Percentiles rank a stretch among this genome's conserved stretches.
These are phyloP conservation scores for Bombus sylvicola DNA, from an alignment of 1,140 invertebrate species.

Conservation along the genomic window DNA sequence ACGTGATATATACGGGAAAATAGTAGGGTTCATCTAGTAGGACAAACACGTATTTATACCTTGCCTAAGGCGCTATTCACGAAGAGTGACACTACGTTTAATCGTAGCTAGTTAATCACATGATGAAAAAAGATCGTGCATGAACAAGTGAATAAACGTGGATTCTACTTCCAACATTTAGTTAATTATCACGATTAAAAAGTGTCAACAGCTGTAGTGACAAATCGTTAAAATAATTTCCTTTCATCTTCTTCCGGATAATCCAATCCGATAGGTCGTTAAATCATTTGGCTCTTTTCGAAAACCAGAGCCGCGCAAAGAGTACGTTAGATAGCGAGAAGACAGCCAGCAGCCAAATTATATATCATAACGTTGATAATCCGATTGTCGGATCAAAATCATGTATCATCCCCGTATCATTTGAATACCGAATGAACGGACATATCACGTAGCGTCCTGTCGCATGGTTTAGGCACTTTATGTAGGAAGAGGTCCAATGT, in stretches of 20 bases:
- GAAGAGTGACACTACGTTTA: not conserved
- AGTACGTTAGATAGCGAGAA: not conserved
- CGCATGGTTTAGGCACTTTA: slow-evolving; percentile 57
- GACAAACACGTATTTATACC: not conserved
- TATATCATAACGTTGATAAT: slow-evolving; percentile 49
- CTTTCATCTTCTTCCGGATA: no score
- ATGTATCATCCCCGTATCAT: slow-evolving; percentile 42
- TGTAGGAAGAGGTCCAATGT: not conserved
- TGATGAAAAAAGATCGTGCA: no score
- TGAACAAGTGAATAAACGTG: no score
- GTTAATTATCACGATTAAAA: no score
- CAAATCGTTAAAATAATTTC: no score
- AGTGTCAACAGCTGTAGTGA: no score
- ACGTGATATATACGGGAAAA: slow-evolving; percentile 36
- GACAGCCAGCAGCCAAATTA: not conserved
- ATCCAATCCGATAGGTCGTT: no score
- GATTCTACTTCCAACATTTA: no score
- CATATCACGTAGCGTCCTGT: slow-evolving; percentile 54
- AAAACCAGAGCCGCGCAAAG: not conserved
- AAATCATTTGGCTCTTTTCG: no score
- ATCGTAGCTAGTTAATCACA: not conserved
- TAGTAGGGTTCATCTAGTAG: not conserved
- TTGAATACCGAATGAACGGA: slow-evolving; percentile 57
- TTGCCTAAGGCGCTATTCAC: not conserved
- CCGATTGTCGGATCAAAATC: slow-evolving; percentile 62